Base-by-base conservation (phyloP, 1,140 invertebrate genomes). In the Papilio glaucus region DNA sequence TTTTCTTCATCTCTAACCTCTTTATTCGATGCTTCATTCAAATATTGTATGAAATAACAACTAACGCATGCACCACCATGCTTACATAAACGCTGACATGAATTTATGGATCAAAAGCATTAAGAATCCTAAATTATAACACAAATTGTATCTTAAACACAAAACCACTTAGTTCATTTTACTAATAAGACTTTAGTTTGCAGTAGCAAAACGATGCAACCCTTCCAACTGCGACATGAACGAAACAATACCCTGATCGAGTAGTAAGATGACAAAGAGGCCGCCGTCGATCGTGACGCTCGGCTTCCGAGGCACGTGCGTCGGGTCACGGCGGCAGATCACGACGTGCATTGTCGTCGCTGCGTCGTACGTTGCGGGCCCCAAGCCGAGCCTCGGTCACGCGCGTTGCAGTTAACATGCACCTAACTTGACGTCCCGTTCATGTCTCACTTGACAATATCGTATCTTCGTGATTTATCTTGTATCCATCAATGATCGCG, bases 301-400 rank as follows among this genome's bases (percentile, higher is more conserved):
- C 69, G 45, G 76, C 73, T 75, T 78, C 76, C 74, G 79, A 74
- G 78, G 42, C 85, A 85, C 85, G 81, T 82, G 85, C 84, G 85
- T 77, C 76, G 62, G 71, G 72, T 80, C 83, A 87, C 85, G 83
- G 83, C 77, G 38, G 53, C 26, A 42, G 73, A 74, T 84, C 85
- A 87, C 85, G 84, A 84, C 80, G 73, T 57, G 74, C 65, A 77
- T 77, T 79, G 82, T 84, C 82, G 76, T 78, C 77, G 77, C 57
- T 62, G 76, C 72, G 76, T 81, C 79, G 77, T 82, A 72, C 77
- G 75, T 82, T 80, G 81, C 82, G 76, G 78, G 77, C 76, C 71
- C 60, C 29, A 38, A 37, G 5, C 60, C 57, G 24, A 8, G 62
- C 29, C 21, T 26, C 72, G 71, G 71, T 73, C 75, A 74, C 73